Base-by-base conservation (phyloP, 2,888 invertebrate genomes). In the Dicranocentrus wangi region DNA sequence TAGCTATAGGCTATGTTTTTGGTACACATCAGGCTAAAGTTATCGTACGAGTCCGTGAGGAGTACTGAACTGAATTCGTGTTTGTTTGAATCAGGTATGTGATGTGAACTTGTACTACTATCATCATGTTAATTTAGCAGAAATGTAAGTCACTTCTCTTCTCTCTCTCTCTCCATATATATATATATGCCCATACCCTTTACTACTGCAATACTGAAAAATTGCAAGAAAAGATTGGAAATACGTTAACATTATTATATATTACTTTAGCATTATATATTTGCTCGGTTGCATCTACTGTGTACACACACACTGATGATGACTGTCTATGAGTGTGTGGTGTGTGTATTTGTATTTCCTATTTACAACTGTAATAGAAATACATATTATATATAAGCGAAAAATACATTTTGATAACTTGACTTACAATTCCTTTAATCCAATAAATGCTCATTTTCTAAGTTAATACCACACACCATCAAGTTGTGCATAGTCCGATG, bases 331-430 rank as follows among this genome's bases (percentile, higher is more conserved):
- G 13, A 51, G n/a, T 10, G 53, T 17, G 19, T 27, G 43, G 51
- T 68, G 68, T 28, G 28, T 25, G 68, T 68, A 51, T 68, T 47
- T 68, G 51, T 28, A 19, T 51, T 51, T 15, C 27, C n/a, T n/a
- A n/a, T n/a, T n/a, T n/a, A n/a, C n/a, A n/a, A n/a, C n/a, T n/a
- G n/a, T n/a, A n/a, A n/a, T n/a, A n/a, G n/a, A n/a, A n/a, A n/a
- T n/a, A n/a, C n/a, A n/a, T n/a, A n/a, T n/a, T n/a, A n/a, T n/a
- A n/a, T n/a, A n/a, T n/a, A n/a, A n/a, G n/a, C n/a, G n/a, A n/a
- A n/a, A n/a, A n/a, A n/a, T n/a, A n/a, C n/a, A n/a, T n/a, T n/a
- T n/a, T n/a, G n/a, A n/a, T n/a, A n/a, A n/a, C n/a, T n/a, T n/a
- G n/a, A n/a, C n/a, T n/a, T n/a, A n/a, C n/a, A n/a, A n/a, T n/a